These are phyloP conservation scores for Alethe castanea DNA, from an alignment of 2,113 vertebrate species.

Conservation along the genomic window DNA sequence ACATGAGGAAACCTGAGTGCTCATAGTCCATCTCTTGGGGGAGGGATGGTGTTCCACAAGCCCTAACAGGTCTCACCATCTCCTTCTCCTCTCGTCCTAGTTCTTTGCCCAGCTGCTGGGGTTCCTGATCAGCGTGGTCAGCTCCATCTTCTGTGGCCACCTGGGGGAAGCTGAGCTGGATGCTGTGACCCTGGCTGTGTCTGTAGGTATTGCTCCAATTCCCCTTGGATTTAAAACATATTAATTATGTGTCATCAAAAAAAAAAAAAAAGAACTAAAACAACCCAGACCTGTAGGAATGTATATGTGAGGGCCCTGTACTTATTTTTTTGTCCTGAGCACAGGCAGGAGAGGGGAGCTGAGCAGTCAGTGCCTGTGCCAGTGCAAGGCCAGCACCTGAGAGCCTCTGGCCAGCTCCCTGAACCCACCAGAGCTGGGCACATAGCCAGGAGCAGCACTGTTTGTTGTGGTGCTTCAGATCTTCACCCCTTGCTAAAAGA, in stretches of 20 bases:
- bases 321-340: not conserved
- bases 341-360: not conserved
- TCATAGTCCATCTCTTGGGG: not conserved
- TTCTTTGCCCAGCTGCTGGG: conserved; percentile 85
- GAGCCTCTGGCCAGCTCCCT: not conserved
- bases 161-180: conserved; percentile 88
- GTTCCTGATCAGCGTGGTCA: conserved; percentile 85
- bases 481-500: not conserved
- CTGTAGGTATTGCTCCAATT: conserved; percentile 65
- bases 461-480: not conserved
- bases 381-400: not conserved
- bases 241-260: not conserved
- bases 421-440: not conserved
- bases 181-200: conserved; percentile 83
- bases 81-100: conserved; percentile 53
- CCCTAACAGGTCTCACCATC: not conserved
- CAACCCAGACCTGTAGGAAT: not conserved
- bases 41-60: not conserved
- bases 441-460: not conserved
- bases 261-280: not conserved
- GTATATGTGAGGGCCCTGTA: rapidly evolving
- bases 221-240: not conserved
- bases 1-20: not conserved
- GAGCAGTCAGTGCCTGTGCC: not conserved
- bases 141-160: conserved; percentile 91